Base-by-base conservation (phyloP, 2,113 vertebrate species). In the Neoarius graeffei region DNA sequence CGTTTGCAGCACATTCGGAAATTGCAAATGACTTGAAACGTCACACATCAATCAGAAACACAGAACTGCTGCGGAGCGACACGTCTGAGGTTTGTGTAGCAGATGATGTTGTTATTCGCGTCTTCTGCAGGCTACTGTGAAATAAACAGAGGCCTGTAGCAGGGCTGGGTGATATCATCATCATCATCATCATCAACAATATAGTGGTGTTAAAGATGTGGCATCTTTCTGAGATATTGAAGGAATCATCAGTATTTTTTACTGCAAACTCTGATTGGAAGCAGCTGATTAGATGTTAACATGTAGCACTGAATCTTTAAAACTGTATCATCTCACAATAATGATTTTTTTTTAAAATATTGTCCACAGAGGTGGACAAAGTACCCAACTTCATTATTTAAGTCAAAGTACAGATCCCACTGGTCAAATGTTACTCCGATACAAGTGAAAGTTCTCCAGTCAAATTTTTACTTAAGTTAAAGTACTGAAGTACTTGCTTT, bases 11-110 rank as follows among this genome's bases (percentile, higher is more conserved):
- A 76, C 48, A 20, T 54, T 30, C 62, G 35, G 52, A 76, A 88
- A 88, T 48, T 59, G 20, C 69, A 19, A 86, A 76, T 84, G 30
- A 73, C 59, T 85, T 66, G n/a, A 52, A 52, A 76, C 30, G 50
- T 57, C 52, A 74, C 54, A 15, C 6, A 1, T 4, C 17, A 10
- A 84, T 59, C 54, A 60, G 30, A 81, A 60, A 5, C 54, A 19
- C 17, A 2, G 20, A 25, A 20, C 15, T 1, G n/a, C 52, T 7
- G 50, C 50, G 20, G 25, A 27, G 25, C 50, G 2, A 17, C 76
- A 73, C 30, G 6, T 14, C 19, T 7, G 19, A 23, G 77, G n/a
- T 60, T 19, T 2, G 52, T 30, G 27, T 1, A 27, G 56, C 56
- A 10, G 79, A 5, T 11, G 79, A 81, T 59, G 56, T 60, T 30